Base-by-base conservation (phyloP, 2,888 invertebrate genomes). In the Linnaemya vulpina region DNA sequence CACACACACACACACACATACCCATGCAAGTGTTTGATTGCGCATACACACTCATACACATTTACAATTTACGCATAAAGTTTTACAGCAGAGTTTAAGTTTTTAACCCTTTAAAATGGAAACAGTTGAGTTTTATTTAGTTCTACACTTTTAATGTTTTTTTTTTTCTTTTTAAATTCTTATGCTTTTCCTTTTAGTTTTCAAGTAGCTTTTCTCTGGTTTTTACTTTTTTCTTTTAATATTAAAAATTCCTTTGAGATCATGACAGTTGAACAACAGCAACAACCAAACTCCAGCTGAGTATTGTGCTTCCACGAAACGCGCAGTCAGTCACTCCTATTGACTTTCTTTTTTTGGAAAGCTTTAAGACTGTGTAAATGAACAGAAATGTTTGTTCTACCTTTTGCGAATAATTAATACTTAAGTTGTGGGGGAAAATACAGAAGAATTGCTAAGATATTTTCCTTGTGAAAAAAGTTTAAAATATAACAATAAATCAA, bases 391-490 rank as follows among this genome's bases (percentile, higher is more conserved):
- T 17, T 51, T 51, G n/a, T 9, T 2, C 17, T 17, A 20, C 17
- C 3, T 25, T 53, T 70, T 78, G 70, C 62, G 40, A 51, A 78
- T 78, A 70, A 78, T 70, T 78, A 55, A 76, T 58, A 20, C 43
- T 55, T 22, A 55, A 65, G 11, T 30, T 15, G 25, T 13, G 1
- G 17, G 1, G 30, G 13, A 43, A 35, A 67, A 25, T 3, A 25
- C 25, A 55, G 3, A 51, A 55, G 55, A 15, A 25, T 30, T 35
- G 25, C n/a, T n/a, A n/a, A n/a, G n/a, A n/a, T n/a, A n/a, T n/a
- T n/a, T n/a, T n/a, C n/a, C n/a, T n/a, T n/a, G n/a, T n/a, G n/a
- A n/a, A n/a, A n/a, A n/a, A n/a, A n/a, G n/a, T n/a, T n/a, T n/a
- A n/a, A n/a, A n/a, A n/a, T n/a, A n/a, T n/a, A n/a, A n/a, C n/a